Percentiles rank a stretch among this genome's conserved stretches.
phyloP scores from a whole-genome alignment of 2,797 vertebrate species.

The Dromococcyx pavoninus region DNA sequence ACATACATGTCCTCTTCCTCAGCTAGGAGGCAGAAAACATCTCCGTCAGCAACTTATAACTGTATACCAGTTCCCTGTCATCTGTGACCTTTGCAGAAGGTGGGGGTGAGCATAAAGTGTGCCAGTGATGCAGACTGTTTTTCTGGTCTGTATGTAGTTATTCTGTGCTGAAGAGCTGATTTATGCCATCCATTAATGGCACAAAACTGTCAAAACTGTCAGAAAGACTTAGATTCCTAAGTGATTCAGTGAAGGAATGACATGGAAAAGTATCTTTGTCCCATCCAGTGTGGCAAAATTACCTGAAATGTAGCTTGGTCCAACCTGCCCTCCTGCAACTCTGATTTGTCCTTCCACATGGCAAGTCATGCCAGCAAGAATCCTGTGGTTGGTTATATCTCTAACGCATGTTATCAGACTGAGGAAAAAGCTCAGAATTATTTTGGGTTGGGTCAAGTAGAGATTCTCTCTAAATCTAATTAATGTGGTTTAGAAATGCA shows the following conservation, averaged over 20 bases:
- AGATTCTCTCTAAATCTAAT: not conserved
- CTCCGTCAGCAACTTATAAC: not conserved
- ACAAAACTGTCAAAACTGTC: not conserved
- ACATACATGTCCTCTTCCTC: not conserved
- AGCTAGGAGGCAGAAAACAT: not conserved
- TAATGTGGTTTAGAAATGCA: not conserved
- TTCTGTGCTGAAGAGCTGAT: not conserved
- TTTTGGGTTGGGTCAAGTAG: not conserved
- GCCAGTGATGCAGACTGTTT: not conserved
- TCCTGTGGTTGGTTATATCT: not conserved
- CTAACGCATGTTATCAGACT: not conserved
- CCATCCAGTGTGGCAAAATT: not conserved
- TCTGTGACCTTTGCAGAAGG: not conserved
- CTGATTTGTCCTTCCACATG: not conserved
- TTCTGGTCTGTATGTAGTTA: not conserved
- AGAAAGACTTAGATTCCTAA: not conserved
- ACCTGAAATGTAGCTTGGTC: not conserved
- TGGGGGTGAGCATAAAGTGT: not conserved
- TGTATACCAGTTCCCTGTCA: not conserved
- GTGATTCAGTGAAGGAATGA: not conserved
- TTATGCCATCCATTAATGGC: not conserved
- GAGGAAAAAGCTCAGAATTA: not conserved
- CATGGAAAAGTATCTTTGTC: not conserved
- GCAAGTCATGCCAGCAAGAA: not conserved
- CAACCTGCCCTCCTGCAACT: not conserved